Conservation (phyloP, 2,113 vertebrate genomes). For the Cathartes aura region DNA sequence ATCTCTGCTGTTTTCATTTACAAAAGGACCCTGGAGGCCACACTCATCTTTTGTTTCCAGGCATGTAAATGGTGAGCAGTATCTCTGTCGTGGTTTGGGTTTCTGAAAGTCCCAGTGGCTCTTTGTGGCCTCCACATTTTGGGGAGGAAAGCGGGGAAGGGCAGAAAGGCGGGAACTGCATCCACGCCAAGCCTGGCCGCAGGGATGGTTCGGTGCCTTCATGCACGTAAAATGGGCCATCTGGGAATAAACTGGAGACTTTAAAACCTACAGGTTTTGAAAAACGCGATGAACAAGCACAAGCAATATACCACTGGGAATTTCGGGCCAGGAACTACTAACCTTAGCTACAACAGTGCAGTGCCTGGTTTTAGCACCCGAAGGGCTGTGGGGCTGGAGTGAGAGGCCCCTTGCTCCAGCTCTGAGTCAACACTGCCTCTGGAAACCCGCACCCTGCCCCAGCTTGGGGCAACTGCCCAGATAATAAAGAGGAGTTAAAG, state of each 20-base stretch:
- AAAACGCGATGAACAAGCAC: not conserved
- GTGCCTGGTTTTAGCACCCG: not conserved
- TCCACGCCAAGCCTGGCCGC: not conserved
- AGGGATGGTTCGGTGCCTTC: not conserved
- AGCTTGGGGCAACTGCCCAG: not conserved
- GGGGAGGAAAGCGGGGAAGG: not conserved
- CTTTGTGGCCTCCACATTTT: not conserved
- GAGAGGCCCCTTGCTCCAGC: not conserved
- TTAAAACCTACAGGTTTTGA: not conserved
- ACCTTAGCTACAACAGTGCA: not conserved
- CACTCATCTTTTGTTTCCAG: not conserved
- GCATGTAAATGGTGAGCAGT: not conserved
- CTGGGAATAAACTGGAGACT: not conserved
- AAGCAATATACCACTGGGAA: not conserved
- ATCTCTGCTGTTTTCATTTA: not conserved
- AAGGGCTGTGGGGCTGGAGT: not conserved
- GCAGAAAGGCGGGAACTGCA: not conserved
- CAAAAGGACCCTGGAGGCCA: not conserved
- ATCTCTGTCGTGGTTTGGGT: not conserved
- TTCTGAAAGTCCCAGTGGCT: not conserved
- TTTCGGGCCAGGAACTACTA: not conserved
- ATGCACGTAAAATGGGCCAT: rapidly evolving
- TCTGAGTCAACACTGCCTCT: not conserved
- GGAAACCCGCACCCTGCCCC: not conserved
- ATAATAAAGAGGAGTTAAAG: not conserved